Evolutionary conservation across 2,113 vertebrate species (phyloP).

Genomic region (Fregata magnificens): DNA sequence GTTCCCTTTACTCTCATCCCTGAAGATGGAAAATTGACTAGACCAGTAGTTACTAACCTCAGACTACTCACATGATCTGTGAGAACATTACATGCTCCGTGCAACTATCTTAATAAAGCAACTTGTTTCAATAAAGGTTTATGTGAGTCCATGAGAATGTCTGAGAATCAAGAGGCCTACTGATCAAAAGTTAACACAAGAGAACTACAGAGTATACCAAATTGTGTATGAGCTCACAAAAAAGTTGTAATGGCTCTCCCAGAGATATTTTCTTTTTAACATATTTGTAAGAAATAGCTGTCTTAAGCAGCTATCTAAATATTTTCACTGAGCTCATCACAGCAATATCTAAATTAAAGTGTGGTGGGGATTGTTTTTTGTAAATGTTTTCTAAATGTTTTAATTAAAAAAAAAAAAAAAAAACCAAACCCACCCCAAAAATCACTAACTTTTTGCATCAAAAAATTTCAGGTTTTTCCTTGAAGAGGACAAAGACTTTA

Average conservation of each 20-base stretch:
- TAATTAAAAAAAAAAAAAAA: not conserved
- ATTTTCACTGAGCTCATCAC: not conserved
- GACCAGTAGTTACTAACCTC: not conserved
- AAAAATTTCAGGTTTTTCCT: not conserved
- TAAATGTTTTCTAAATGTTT: not conserved
- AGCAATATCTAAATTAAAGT: not conserved
- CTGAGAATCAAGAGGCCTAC: not conserved
- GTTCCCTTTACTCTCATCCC: not conserved
- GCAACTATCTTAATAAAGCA: not conserved
- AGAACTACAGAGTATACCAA: not conserved
- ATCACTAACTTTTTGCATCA: not conserved
- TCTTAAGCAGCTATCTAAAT: not conserved
- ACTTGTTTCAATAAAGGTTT: not conserved
- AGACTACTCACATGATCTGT: not conserved
- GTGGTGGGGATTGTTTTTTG: not conserved
- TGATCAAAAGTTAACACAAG: not conserved
- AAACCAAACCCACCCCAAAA: not conserved
- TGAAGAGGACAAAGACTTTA: not conserved
- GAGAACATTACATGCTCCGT: not conserved
- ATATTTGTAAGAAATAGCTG: not conserved
- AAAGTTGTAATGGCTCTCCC: not conserved
- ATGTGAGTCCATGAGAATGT: not conserved
- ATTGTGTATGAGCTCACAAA: not conserved
- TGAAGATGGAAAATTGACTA: not conserved
- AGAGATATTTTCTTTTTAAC: not conserved